Evolutionary conservation across 2,797 vertebrate genomes (phyloP).

Genomic region (Hapalemur alaotrensis): DNA sequence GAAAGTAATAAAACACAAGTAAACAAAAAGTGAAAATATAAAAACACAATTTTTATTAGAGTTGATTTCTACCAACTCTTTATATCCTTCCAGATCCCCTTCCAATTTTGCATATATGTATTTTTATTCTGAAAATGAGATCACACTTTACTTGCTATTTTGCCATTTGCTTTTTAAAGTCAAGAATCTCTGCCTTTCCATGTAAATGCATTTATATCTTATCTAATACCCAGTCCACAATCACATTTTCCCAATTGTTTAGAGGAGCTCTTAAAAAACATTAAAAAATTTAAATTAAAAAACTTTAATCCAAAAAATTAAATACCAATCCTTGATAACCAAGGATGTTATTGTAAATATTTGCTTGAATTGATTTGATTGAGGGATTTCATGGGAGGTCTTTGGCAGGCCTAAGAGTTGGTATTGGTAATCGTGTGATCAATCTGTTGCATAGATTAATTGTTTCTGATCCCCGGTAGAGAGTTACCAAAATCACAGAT

Average conservation of each 20-base stretch:
- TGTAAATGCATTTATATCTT: neutral
- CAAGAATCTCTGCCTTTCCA: neutral
- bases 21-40: conserved; percentile 18
- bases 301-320: neutral
- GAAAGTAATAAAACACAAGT: neutral
- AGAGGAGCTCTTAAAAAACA: neutral
- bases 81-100: neutral
- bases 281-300: neutral
- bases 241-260: neutral
- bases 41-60: neutral
- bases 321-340: neutral
- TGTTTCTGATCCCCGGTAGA: neutral
- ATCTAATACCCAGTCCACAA: neutral
- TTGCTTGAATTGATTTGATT: neutral
- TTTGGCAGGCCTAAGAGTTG: neutral
- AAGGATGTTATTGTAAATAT: conserved; percentile 21
- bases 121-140: neutral
- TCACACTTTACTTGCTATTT: neutral
- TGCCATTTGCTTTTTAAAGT: neutral
- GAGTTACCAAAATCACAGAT: neutral
- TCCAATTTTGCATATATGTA: neutral
- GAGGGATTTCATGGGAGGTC: neutral
- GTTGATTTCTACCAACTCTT: neutral
- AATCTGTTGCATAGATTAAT: neutral
- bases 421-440: neutral